These are phyloP conservation scores for Oligia fasciuncula DNA, from an alignment of 2,888 invertebrate genomes.

Conservation along the genomic window DNA sequence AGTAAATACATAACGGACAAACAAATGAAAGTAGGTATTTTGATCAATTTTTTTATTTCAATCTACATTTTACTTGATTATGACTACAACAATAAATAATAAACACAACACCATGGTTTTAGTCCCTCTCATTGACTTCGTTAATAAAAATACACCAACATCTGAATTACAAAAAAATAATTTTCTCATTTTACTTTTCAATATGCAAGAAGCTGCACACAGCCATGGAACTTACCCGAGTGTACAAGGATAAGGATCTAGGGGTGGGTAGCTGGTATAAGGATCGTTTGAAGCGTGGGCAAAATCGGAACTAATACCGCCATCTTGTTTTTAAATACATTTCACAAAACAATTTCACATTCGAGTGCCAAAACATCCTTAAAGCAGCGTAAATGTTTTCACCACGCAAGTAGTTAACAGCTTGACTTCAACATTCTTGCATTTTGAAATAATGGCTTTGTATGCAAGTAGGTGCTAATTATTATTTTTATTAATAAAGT, in stretches of 20 bases:
- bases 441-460: neutral
- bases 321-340: neutral
- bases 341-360: neutral
- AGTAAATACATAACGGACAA: neutral
- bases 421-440: conserved; percentile 1
- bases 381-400: neutral
- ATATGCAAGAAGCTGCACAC: conserved; percentile 7
- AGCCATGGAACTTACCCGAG: too few species aligned
- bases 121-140: conserved; percentile 41
- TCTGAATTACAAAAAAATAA: neutral
- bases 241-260: neutral
- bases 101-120: conserved; percentile 48
- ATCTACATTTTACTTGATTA: conserved; percentile 53
- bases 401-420: neutral
- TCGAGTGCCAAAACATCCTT: neutral
- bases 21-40: neutral
- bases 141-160: conserved; percentile 27
- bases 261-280: neutral
- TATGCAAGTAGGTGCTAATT: neutral
- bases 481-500: conserved; percentile 42
- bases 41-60: conserved; percentile 52
- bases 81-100: conserved; percentile 56
- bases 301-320: neutral
- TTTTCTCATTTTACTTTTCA: neutral
- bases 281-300: neutral